A percentile compares a stretch with the other conserved stretches of the same genome.
phyloP scores from a whole-genome alignment of 2,113 vertebrate genomes.

The Tonatia bakeri region DNA sequence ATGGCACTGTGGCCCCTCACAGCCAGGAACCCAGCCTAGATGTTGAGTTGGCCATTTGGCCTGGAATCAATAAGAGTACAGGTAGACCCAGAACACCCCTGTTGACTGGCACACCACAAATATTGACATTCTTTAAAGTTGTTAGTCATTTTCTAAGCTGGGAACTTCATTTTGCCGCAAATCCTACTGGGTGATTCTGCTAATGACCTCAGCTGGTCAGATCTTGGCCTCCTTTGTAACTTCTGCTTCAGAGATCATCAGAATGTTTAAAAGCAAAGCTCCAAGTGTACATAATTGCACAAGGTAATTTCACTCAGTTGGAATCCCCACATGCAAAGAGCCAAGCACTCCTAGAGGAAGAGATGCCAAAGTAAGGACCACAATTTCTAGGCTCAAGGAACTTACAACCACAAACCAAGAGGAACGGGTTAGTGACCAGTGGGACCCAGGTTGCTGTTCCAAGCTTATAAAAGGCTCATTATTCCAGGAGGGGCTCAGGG shows the following conservation, averaged over 20 bases:
- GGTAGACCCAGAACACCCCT: not conserved
- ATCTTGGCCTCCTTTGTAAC: not conserved
- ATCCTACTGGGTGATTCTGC: not conserved
- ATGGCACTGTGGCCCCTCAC: no score
- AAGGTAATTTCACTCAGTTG: not conserved
- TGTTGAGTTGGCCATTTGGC: not conserved
- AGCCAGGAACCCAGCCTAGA: not conserved
- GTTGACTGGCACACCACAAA: not conserved
- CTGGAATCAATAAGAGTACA: not conserved
- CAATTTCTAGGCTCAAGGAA: not conserved
- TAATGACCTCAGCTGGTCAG: not conserved
- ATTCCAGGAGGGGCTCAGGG: not conserved
- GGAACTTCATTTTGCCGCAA: not conserved
- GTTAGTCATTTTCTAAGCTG: not conserved
- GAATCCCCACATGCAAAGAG: not conserved
- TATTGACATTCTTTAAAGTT: not conserved
- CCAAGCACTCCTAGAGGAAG: not conserved
- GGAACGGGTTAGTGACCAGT: accelerated
- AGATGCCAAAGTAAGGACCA: not conserved
- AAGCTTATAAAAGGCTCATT: not conserved
- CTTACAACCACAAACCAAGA: not conserved
- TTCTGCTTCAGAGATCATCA: not conserved
- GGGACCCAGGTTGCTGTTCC: not conserved
- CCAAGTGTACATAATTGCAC: not conserved
- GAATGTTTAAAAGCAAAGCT: not conserved